Base-by-base conservation (phyloP, 2,888 invertebrate genomes). In the Steinernema carpocapsae region DNA sequence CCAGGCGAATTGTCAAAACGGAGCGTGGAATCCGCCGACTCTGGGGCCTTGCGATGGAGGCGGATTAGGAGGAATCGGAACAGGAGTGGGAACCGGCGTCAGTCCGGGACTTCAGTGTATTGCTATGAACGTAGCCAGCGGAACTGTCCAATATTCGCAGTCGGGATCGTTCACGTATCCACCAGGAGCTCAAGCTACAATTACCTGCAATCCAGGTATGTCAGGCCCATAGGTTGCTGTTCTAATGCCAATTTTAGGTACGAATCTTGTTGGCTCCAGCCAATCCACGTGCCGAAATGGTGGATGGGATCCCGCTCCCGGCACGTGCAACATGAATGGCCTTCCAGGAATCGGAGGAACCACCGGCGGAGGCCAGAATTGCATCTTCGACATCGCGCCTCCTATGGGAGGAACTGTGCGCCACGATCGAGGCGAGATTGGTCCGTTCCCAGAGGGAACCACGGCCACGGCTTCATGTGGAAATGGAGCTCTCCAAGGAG, bases 381-480 rank as follows among this genome's bases (percentile, higher is more conserved):
- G 72, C 56, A 6, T 51, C 7, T 37, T 72, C 22, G 52, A 32
- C n/a, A 52, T 72, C 7, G 14, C 37, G 29, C 22, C 51, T 22
- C 37, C 52, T 29, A n/a, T 48, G 17, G 72, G 52, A 0, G 72
- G 72, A 14, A 72, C 72, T 19, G 72, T 72, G 14, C 42, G 56
- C 37, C 52, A 72, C 56, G 64, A 73, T 45, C 76, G 74, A 6
- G 70, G 48, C 29, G 74, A 71, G 29, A 22, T 76, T 1, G 77
- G 72, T 3, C 79, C 79, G 17, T 79, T 29, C 24, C 76, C 76
- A 19, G 56, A 75, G n/a, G 79, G 79, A 1, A 77, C 79, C 17
- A 72, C 42, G 14, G 79, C 79, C 17, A 79, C 77, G n/a, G 22
- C 75, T 6, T 12, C n/a, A 19, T 79, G 79, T 43, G 52, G 56